phyloP scores from a whole-genome alignment of 2,888 invertebrate species.

The Stenodema calcarata region DNA sequence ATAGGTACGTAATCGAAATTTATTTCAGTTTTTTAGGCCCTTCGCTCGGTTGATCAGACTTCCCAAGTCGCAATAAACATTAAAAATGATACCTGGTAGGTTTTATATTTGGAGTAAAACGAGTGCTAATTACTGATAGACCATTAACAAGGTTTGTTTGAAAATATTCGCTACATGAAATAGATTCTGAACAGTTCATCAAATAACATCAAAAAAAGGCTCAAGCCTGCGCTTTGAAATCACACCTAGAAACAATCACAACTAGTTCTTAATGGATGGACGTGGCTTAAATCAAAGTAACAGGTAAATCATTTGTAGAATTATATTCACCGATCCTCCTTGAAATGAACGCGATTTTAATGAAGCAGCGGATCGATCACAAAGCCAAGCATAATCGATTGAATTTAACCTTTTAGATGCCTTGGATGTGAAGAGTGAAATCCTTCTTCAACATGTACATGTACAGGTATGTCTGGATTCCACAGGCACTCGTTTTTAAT shows the following conservation, averaged over 20 bases:
- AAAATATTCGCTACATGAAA: background rate
- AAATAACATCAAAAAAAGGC: background rate
- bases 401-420: too few relatives aligned
- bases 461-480: too few relatives aligned
- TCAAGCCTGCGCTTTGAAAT: background rate
- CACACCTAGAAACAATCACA: background rate
- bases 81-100: background rate
- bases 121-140: background rate
- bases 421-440: too few relatives aligned
- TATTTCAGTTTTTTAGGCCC: constrained; percentile 7
- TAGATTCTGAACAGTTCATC: background rate
- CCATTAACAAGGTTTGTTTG: too few relatives aligned
- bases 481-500: background rate
- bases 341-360: too few relatives aligned
- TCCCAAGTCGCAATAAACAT: background rate
- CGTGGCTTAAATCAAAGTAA: background rate
- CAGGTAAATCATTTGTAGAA: background rate
- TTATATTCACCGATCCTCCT: too few relatives aligned
- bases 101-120: background rate
- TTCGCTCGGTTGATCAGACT: constrained; percentile 18
- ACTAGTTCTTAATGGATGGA: background rate
- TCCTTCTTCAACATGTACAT: too few relatives aligned
- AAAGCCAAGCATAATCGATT: too few relatives aligned
- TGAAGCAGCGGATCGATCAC: too few relatives aligned
- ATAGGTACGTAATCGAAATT: background rate